Evolutionary conservation across 2,888 invertebrate genomes (phyloP), one percentile per base, ranked within the genome.

Genomic region (Crioceris asparagi): DNA sequence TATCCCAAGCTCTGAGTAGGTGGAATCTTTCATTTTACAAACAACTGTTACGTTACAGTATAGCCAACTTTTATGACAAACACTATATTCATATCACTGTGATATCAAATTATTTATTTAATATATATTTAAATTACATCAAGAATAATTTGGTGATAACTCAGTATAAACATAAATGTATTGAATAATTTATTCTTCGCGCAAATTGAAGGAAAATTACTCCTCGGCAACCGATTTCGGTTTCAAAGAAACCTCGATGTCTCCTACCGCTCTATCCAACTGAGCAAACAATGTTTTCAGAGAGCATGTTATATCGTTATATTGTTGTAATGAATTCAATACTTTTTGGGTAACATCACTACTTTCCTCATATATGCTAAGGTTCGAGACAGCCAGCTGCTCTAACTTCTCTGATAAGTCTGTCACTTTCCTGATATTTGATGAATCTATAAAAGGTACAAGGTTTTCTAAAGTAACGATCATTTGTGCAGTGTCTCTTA

Each of bases 251-350:
- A 57, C 44, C 58, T 72, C 71, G 29, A 67, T 56, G 35, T 61
- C 59, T 5, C 61, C 64, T 8, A 71, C 52, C 4, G 60, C 55
- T 27, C 53, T 54, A 49, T 72, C 69, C 32, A 71, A 49, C 38
- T 62, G 57, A 33, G 65, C 62, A 39, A 71, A 63, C 12, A 67
- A 56, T 39, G 66, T 60, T 18, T 68, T 66, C 46, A 71, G 64
- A 21, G 63, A 65, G 31, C 50, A 59, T 30, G 68, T 62, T 26
- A 71, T 65, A 46, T 65, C 61, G 48, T 69, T 69, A 47, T 71
- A 71, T 35, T 67, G 59, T 17, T 65, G 59, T 39, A 71, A 54
- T 23, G 67, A 52, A 29, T 62, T 54, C 25, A 64, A 52, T 19
- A 68, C 64, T 39, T 63, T 59, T n/a, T 52, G 46, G 5, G 60